Evolutionary conservation across 2,888 invertebrate genomes (phyloP).

Genomic region (Spodoptera exigua): DNA sequence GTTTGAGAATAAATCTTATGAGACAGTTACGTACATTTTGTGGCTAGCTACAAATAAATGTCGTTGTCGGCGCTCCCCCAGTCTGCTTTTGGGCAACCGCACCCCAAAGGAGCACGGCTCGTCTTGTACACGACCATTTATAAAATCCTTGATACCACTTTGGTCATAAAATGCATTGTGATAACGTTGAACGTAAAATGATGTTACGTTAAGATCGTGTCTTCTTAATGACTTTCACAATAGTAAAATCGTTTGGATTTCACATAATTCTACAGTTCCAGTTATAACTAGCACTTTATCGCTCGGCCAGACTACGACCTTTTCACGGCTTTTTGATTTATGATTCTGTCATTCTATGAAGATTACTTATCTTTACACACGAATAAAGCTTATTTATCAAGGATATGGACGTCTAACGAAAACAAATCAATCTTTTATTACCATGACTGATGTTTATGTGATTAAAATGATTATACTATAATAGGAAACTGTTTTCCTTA

Average conservation of each 20-base stretch:
- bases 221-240: conserved; percentile 43
- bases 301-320: conserved; percentile 66
- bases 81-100: conserved; percentile 68
- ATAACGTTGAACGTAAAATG: conserved; percentile 40
- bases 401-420: conserved; percentile 64
- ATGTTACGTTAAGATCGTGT: conserved; percentile 27
- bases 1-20: conserved; percentile 85
- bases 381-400: conserved; percentile 79
- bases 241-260: conserved; percentile 47
- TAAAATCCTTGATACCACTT: conserved; percentile 30
- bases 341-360: conserved; percentile 76
- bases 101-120: conserved; percentile 61
- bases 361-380: conserved; percentile 79
- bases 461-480: conserved; percentile 36
- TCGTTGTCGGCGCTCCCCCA: conserved; percentile 72
- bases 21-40: conserved; percentile 83
- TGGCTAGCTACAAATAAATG: conserved; percentile 83
- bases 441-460: conserved; percentile 52
- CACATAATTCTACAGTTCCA: conserved; percentile 35
- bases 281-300: conserved; percentile 64
- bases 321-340: conserved; percentile 86
- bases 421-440: conserved; percentile 66
- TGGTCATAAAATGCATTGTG: conserved; percentile 34
- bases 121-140: conserved; percentile 66
- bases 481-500: conserved; percentile 35